phyloP scores from a whole-genome alignment of 1,140 invertebrate species.

The Drosophila lacertosa region DNA sequence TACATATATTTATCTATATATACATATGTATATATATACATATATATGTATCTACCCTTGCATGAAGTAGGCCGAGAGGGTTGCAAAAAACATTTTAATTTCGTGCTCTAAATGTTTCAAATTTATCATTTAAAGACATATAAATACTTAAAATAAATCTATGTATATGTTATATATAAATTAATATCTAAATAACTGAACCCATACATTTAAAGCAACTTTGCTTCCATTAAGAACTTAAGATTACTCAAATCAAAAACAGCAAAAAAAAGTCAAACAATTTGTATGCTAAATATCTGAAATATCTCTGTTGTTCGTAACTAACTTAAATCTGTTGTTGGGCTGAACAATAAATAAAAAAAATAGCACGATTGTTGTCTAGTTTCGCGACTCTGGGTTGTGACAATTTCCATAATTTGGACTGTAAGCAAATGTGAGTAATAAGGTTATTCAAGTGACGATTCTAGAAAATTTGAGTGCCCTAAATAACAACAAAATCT shows the following conservation, averaged over 20 bases:
- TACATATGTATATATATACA: constrained; percentile 6
- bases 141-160: too few relatives aligned
- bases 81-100: constrained; percentile 1
- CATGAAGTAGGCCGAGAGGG: constrained; percentile 4
- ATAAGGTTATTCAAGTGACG: neutral
- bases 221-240: too few relatives aligned
- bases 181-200: too few relatives aligned
- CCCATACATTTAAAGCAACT: too few relatives aligned
- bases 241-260: too few relatives aligned
- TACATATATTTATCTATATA: constrained; percentile 5
- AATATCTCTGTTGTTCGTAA: neutral
- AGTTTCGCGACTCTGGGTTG: neutral
- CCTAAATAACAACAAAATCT: too few relatives aligned
- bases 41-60: neutral
- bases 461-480: neutral
- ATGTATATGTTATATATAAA: too few relatives aligned
- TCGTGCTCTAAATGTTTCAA: neutral
- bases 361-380: constrained; percentile 4
- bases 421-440: neutral
- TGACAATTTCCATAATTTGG: constrained; percentile 11
- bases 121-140: too few relatives aligned
- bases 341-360: constrained; percentile 1
- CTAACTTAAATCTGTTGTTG: neutral
- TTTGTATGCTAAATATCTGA: neutral
- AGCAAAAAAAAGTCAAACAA: too few relatives aligned